Conservation (phyloP, 2,797 vertebrate genomes). For the Acomys russatus region DNA sequence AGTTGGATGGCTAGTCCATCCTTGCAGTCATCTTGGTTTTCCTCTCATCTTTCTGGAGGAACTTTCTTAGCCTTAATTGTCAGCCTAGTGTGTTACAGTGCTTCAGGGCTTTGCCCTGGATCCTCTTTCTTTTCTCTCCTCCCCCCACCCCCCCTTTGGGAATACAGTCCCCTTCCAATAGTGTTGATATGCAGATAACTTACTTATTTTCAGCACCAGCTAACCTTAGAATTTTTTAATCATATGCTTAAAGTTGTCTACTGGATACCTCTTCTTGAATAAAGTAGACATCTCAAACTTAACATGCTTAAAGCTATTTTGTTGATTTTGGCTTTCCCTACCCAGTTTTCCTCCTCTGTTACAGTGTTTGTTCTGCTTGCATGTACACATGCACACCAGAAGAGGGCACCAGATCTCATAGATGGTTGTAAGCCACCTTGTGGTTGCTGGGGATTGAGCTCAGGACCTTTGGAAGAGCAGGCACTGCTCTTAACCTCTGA, state of each 20-base stretch:
- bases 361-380: too few species aligned
- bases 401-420: too few species aligned
- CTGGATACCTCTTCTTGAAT: slow-evolving; percentile 6
- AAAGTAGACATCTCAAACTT: background rate
- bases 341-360: background rate
- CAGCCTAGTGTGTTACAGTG: background rate
- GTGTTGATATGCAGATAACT: background rate
- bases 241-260: background rate
- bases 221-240: slow-evolving; percentile 21
- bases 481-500: too few species aligned
- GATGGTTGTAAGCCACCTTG: too few species aligned
- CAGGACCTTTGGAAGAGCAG: too few species aligned
- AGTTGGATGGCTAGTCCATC: background rate
- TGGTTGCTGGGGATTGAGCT: too few species aligned
- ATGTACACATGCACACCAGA: too few species aligned
- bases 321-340: slow-evolving; percentile 8
- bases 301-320: background rate
- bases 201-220: slow-evolving; percentile 49
- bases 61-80: background rate
- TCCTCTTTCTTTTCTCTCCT: background rate
- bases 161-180: background rate
- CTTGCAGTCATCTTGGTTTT: background rate
- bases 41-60: background rate
- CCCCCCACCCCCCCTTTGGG: background rate
- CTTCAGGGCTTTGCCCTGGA: background rate